These are phyloP conservation scores for Crax fasciolata DNA, from an alignment of 2,797 vertebrate species.

Conservation along the genomic window DNA sequence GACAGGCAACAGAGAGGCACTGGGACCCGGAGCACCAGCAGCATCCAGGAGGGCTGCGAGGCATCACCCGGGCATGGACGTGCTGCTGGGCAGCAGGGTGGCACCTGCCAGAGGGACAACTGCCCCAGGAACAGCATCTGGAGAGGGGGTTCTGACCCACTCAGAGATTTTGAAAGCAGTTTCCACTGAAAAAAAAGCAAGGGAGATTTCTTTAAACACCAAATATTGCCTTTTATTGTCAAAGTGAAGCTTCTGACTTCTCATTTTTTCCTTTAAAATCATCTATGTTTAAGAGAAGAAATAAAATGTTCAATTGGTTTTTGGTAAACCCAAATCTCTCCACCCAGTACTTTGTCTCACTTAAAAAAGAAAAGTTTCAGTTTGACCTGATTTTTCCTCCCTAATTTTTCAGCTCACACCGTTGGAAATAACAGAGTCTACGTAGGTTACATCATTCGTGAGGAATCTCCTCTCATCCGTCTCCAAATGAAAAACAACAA, in stretches of 20 bases:
- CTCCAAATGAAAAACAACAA: constrained; percentile 77
- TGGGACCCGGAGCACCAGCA: neutral
- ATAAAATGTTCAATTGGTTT: neutral
- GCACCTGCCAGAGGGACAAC: neutral
- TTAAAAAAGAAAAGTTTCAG: constrained; percentile 42
- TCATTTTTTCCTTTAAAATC: neutral
- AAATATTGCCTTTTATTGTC: neutral
- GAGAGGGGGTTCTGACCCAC: neutral
- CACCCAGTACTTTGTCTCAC: constrained; percentile 32
- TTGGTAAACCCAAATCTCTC: constrained; percentile 15
- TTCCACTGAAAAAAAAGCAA: neutral
- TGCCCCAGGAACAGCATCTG: neutral
- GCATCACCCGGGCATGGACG: neutral
- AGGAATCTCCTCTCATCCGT: constrained; percentile 75
- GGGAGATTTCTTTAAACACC: neutral
- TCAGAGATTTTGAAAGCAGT: neutral
- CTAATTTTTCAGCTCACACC: constrained; percentile 72
- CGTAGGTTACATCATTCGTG: constrained; percentile 58
- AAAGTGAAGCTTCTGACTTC: neutral
- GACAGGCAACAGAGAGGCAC: neutral
- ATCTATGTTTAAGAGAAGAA: neutral
- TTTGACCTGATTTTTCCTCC: constrained; percentile 76
- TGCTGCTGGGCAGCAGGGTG: fast-evolving
- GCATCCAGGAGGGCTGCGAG: neutral
- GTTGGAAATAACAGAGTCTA: constrained; percentile 69